Base-by-base conservation (phyloP, 1,140 invertebrate genomes). In the Drosophila sp. region DNA sequence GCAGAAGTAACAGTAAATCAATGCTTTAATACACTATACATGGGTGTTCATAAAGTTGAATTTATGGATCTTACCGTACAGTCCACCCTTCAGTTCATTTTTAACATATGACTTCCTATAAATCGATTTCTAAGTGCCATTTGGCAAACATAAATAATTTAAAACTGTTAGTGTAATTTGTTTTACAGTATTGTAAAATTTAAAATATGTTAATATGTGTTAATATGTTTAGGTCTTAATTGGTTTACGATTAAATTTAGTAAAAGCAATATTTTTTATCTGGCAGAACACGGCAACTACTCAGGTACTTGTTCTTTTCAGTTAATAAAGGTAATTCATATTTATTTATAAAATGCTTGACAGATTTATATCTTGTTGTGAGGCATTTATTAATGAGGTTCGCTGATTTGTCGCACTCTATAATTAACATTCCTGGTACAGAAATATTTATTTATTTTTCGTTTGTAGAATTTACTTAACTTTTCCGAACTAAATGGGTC, bases 341-440 rank as follows among this genome's bases (percentile, higher is more conserved):
- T 29, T 29, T 29, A 38, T 59, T 58, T 53, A 63, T 76, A 29
- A 29, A 58, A 65, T 72, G 71, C 34, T 38, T 65, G 75, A 59
- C 66, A 56, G 72, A 57, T 72, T 64, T 64, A 63, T 56, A 27
- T 18, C 41, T 21, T 1, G 21, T 21, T 21, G 21, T 21, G 21
- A 21, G 21, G 4, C 21, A 13, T 14, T 53, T 50, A n/a, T 34
- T 63, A 43, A 43, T 18, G 3, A 18, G 14, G 2, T 16, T 63
- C 45, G 25, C 36, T 40, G 11, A 29, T 48, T 45, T 36, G 13
- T 41, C 11, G n/a, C 45, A 48, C 45, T 50, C 27, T 50, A 29
- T 16, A 11, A 43, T 16, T 16, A 16, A 43, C 16, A 16, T 43
- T 8, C 41, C 3, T 16, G 7, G 0, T 1, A 43, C 8, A 4